Percentiles rank a stretch among this genome's conserved stretches.
phyloP scores from a whole-genome alignment of 2,888 invertebrate genomes.

The Pilophorus perplexus region DNA sequence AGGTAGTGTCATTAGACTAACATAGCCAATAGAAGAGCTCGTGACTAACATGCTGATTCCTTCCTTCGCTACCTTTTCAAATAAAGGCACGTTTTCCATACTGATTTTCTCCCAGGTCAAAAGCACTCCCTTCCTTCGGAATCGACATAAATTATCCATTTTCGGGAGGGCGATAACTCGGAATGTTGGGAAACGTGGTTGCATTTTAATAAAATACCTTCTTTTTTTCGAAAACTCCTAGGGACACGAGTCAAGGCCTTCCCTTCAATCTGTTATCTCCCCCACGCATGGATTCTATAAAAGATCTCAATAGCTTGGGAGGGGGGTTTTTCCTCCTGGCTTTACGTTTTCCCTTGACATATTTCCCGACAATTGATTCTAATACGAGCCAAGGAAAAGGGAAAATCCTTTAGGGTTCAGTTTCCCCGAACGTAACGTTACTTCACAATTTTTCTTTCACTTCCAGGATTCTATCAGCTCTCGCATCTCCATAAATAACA shows the following conservation, averaged over 20 bases:
- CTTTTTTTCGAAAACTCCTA: neutral
- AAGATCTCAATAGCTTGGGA: neutral
- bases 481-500: neutral
- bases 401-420: neutral
- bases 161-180: constrained; percentile 12
- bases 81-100: constrained; percentile 39
- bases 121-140: constrained; percentile 14
- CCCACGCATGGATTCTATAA: constrained; percentile 24
- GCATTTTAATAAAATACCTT: constrained; percentile 26
- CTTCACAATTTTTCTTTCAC: too few relatives aligned
- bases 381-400: constrained; percentile 4
- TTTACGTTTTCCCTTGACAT: neutral
- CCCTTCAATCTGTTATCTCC: constrained; percentile 2
- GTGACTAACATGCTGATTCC: constrained; percentile 35
- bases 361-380: constrained; percentile 23
- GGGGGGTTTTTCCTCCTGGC: neutral
- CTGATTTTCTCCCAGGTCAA: constrained; percentile 30
- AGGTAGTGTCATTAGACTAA: constrained; percentile 36
- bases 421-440: too few relatives aligned
- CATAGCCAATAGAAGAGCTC: constrained; percentile 25
- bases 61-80: constrained; percentile 10
- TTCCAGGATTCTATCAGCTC: neutral
- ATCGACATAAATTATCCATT: constrained; percentile 33
- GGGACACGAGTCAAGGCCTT: neutral
- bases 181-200: constrained; percentile 1